phyloP scores from a whole-genome alignment of 2,113 vertebrate species.

The Ibidorhyncha struthersii region DNA sequence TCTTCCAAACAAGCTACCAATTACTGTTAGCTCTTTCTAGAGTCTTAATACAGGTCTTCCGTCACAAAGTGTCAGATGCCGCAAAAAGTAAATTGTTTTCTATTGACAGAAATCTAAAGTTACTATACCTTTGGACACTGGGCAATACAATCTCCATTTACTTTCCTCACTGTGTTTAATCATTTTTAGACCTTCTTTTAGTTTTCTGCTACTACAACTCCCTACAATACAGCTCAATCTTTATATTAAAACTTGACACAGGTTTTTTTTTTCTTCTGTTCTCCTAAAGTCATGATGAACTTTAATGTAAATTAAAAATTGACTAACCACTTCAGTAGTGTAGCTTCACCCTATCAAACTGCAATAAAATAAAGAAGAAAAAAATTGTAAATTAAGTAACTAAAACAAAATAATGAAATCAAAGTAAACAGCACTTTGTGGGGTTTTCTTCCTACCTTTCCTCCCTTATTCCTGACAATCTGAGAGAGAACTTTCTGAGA shows the following conservation, averaged over 20 bases:
- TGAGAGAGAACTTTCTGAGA: not conserved
- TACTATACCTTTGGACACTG: not conserved
- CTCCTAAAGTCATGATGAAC: not conserved
- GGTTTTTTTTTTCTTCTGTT: not conserved
- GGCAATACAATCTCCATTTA: not conserved
- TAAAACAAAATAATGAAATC: not conserved
- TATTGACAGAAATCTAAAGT: not conserved
- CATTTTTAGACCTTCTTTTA: not conserved
- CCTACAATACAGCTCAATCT: not conserved
- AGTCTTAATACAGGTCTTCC: not conserved
- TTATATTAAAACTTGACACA: not conserved
- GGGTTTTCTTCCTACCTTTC: rapidly evolving
- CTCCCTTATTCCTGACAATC: not conserved
- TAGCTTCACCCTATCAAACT: not conserved
- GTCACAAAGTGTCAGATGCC: not conserved
- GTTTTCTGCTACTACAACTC: not conserved
- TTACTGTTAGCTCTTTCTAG: not conserved
- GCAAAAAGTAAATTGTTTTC: not conserved
- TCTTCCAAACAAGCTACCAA: not conserved
- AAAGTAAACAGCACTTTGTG: not conserved
- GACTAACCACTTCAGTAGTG: not conserved
- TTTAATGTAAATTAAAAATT: not conserved
- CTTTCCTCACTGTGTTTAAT: not conserved
- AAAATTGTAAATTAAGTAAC: not conserved
- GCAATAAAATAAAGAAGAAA: not conserved